Percentiles rank a stretch among this genome's conserved stretches.
phyloP scores from a whole-genome alignment of 37 sponge, comb jelly and placozoan genomes.

The Chondrosia reniformis region DNA sequence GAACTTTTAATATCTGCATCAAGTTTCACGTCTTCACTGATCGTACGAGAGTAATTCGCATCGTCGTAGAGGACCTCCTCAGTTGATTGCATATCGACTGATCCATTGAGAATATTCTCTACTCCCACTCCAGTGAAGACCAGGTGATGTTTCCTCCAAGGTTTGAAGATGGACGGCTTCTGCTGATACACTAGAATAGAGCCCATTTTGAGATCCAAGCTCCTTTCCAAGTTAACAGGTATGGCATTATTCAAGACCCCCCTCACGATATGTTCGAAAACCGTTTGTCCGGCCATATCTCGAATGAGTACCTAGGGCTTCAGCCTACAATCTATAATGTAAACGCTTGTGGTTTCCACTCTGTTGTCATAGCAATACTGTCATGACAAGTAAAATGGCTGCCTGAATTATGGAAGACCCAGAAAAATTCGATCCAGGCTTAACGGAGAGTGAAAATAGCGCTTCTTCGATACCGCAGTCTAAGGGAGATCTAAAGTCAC shows the following conservation, averaged over 20 bases:
- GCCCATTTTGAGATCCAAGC: constrained; percentile 54
- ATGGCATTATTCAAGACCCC: constrained; percentile 35
- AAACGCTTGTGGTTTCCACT: too few species aligned
- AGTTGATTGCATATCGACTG: neutral
- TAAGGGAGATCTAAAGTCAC: too few species aligned
- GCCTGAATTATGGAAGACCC: too few species aligned
- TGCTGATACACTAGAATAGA: constrained; percentile 45
- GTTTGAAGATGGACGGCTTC: constrained; percentile 45
- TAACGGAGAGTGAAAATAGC: too few species aligned
- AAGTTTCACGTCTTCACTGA: constrained; percentile 27
- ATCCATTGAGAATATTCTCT: constrained; percentile 27
- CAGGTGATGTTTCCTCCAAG: constrained; percentile 52
- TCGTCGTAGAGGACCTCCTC: neutral
- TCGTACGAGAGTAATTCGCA: neutral
- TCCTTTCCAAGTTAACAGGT: constrained; percentile 40
- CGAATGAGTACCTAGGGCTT: too few species aligned
- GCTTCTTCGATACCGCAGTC: too few species aligned
- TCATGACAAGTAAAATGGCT: too few species aligned
- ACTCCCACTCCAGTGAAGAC: constrained; percentile 48
- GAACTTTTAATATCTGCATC: constrained; percentile 36
- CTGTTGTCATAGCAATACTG: too few species aligned
- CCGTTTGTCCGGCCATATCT: constrained; percentile 27
- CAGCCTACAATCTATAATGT: too few species aligned
- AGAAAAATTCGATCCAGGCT: too few species aligned
- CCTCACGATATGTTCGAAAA: constrained; percentile 49